A percentile compares a stretch with the other conserved stretches of the same genome.
phyloP scores from a whole-genome alignment of 1,140 invertebrate species.

The Drosophila saltans region DNA sequence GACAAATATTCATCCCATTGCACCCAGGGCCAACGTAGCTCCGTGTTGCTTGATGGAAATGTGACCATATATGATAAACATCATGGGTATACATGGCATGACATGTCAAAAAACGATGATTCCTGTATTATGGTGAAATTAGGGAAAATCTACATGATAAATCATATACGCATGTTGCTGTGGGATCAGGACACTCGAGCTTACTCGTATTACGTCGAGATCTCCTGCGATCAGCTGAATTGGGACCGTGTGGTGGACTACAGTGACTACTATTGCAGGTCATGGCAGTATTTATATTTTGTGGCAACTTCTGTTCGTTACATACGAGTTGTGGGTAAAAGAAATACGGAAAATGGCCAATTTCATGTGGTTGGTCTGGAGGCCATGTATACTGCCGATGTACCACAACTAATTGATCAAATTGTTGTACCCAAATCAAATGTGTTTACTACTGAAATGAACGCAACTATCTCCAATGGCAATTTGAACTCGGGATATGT shows the following conservation, averaged over 20 bases:
- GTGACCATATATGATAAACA: conserved; percentile 84
- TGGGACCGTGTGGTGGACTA: conserved; percentile 97
- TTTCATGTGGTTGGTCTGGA: conserved; percentile 97
- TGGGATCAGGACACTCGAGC: conserved; percentile 97
- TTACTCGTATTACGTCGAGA: conserved; percentile 98
- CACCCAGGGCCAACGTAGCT: conserved; percentile 93
- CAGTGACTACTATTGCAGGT: conserved; percentile 94
- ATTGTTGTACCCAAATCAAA: conserved; percentile 93
- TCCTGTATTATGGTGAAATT: conserved; percentile 94
- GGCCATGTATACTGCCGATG: conserved; percentile 91
- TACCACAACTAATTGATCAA: conserved; percentile 91
- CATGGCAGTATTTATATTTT: conserved; percentile 98
- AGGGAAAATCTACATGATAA: conserved; percentile 94
- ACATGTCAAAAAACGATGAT: conserved; percentile 90
- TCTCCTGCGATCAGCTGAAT: conserved; percentile 97
- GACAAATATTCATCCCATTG: conserved; percentile 90
- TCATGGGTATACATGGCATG: conserved; percentile 93
- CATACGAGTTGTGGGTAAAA: conserved; percentile 95
- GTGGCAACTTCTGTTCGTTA: conserved; percentile 93
- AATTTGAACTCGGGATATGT: conserved; percentile 66
- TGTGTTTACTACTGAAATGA: conserved; percentile 94
- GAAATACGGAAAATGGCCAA: conserved; percentile 95
- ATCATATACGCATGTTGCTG: conserved; percentile 95
- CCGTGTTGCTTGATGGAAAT: conserved; percentile 94
- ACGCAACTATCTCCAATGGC: conserved; percentile 97